Base-by-base conservation (phyloP, 2,113 vertebrate genomes). In the Tricholaema leucomelas region DNA sequence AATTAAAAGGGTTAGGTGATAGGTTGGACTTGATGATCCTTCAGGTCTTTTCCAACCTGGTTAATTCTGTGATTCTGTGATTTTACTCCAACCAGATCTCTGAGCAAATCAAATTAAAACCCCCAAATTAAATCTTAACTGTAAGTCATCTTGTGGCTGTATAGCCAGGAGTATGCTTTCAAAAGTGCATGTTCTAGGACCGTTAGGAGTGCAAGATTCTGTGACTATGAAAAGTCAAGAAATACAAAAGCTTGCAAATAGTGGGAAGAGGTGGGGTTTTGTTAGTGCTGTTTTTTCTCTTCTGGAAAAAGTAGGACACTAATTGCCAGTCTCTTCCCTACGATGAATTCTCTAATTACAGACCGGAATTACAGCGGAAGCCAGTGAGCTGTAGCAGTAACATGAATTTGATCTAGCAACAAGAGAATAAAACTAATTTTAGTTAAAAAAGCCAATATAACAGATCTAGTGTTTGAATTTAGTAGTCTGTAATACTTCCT, bases 331-430 rank as follows among this genome's bases (percentile, higher is more conserved):
- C 35, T 48, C 14, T 72, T 89, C 15, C 12, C 52, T 77, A 56
- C 25, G 31, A 52, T 60, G 8, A 73, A 31, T 88, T 76, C 46
- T 77, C 27, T 81, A n/a, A 13, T 50, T 50, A 15, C 65, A 71
- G 48, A 28, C 71, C 12, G 58, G 35, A 15, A 73, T 23, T 0
- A 0, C 55, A 76, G 1, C 64, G n/a, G 35, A 64, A 83, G 36
- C 19, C 54, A 88, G 24, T 46, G 76, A 74, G 18, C 35, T 85
- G 46, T 83, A 78, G 72, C 15, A 66, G 15, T 55, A 42, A 58
- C 24, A 8, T 67, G 38, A 59, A 83, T 85, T 77, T 70, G 23
- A 48, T 74, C 78, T 36, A 3, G 21, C 54, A 72, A 0, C 55
- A 85, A 78, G 18, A 71, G 30, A 78, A 46, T 48, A 72, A 90